A percentile compares a stretch with the other conserved stretches of the same genome.
Conservation (phyloP, 2,797 vertebrate species). For the Lophotriccus pileatus region DNA sequence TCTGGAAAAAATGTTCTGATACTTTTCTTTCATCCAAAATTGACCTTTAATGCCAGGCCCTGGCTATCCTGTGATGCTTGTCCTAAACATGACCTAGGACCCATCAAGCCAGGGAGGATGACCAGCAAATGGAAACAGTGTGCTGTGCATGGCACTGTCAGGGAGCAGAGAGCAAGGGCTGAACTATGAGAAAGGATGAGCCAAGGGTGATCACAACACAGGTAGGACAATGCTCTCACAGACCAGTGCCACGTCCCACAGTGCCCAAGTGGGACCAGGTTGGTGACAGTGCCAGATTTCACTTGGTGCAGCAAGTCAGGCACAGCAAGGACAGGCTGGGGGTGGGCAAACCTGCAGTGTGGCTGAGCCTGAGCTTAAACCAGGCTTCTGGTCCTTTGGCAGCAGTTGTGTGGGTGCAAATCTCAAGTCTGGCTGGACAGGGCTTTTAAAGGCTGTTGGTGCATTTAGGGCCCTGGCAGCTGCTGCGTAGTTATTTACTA, state of each 20-base stretch:
- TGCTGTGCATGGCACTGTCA: background rate
- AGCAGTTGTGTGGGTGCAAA: background rate
- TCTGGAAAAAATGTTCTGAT: background rate
- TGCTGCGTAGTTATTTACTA: background rate
- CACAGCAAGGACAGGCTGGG: background rate
- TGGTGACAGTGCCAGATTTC: background rate
- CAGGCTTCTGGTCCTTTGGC: background rate
- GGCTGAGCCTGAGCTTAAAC: background rate
- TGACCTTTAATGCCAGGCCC: background rate
- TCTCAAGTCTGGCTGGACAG: background rate
- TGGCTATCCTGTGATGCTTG: background rate
- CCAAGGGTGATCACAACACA: background rate
- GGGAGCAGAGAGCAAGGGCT: background rate
- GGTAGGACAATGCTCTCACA: background rate
- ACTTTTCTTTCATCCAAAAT: background rate
- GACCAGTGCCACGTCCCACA: background rate
- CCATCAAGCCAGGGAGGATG: background rate
- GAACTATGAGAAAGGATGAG: background rate
- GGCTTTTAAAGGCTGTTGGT: background rate
- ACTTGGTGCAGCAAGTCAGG: background rate
- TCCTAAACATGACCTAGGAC: background rate
- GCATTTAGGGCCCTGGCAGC: background rate
- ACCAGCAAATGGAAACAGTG: background rate
- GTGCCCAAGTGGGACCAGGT: rapidly evolving
- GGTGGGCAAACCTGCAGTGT: rapidly evolving